Evolutionary conservation across 2,797 vertebrate species (phyloP).

Genomic region (Pantherophis alleghaniensis): DNA sequence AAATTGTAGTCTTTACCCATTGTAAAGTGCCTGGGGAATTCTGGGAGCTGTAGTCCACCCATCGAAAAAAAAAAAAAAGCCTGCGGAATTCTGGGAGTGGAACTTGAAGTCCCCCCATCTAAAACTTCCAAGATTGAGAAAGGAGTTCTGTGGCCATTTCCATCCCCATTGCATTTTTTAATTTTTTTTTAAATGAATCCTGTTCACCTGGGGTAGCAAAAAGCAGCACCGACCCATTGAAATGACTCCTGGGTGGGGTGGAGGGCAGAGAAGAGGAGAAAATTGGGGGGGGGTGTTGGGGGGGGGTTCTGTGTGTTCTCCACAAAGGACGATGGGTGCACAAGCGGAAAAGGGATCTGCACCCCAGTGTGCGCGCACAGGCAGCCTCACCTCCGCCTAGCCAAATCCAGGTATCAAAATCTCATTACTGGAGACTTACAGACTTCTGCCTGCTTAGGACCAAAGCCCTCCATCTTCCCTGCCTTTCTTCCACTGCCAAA

Average conservation of each 20-base stretch:
- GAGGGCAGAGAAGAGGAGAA: not conserved
- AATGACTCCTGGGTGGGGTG: not conserved
- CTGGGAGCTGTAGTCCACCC: too few species aligned
- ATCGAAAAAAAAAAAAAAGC: too few species aligned
- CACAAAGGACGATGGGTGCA: not conserved
- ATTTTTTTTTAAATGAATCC: not conserved
- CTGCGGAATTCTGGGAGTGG: too few species aligned
- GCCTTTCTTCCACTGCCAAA: not conserved
- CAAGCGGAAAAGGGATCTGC: not conserved
- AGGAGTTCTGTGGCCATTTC: not conserved
- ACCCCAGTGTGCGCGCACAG: not conserved
- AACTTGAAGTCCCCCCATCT: too few species aligned
- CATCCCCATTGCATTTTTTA: too few species aligned
- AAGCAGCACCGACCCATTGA: not conserved
- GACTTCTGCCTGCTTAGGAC: not conserved
- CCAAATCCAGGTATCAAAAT: not conserved
- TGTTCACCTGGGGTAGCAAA: not conserved
- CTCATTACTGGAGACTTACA: not conserved
- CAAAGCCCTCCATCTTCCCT: not conserved
- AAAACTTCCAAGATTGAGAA: too few species aligned
- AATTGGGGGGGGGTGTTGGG: not conserved
- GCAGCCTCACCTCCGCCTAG: not conserved
- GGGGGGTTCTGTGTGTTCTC: not conserved
- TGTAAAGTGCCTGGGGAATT: too few species aligned
- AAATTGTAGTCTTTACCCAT: too few species aligned